Conservation (phyloP, 2,113 vertebrate genomes). For the Atrichornis clamosus region DNA sequence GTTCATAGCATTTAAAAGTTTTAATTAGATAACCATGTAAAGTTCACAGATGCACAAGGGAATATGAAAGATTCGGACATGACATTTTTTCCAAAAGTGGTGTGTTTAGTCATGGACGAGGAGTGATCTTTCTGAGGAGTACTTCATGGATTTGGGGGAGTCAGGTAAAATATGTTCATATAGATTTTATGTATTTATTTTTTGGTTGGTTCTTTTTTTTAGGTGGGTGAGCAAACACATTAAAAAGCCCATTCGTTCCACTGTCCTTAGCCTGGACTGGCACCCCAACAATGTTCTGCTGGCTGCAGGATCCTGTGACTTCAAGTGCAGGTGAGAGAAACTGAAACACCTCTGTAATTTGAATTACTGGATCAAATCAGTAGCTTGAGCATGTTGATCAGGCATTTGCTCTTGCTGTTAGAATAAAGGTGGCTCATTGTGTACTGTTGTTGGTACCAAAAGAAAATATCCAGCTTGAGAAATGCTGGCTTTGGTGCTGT, state of each 20-base stretch:
- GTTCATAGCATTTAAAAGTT: not conserved
- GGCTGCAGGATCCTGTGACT: slow-evolving; percentile 97
- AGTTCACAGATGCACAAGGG: not conserved
- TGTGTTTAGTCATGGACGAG: not conserved
- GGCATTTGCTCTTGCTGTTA: not conserved
- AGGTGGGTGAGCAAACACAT: slow-evolving; percentile 99
- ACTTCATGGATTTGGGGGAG: not conserved
- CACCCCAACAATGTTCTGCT: slow-evolving; percentile 98
- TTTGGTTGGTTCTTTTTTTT: not conserved
- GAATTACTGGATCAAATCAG: not conserved
- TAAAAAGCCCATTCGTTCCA: slow-evolving; percentile 97
- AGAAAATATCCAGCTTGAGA: not conserved
- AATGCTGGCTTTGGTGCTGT: not conserved
- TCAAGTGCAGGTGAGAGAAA: slow-evolving; percentile 92
- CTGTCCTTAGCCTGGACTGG: slow-evolving; percentile 97
- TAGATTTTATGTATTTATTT: not conserved
- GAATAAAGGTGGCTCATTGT: not conserved
- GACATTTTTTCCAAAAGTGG: not conserved
- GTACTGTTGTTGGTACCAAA: not conserved
- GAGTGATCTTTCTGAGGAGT: not conserved
- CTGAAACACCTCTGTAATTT: not conserved
- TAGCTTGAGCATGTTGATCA: not conserved
- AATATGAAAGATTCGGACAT: not conserved
- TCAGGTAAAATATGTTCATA: not conserved
- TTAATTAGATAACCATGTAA: not conserved